Evolutionary conservation across 2,797 vertebrate genomes (phyloP), one percentile per base, ranked within the genome.

Genomic region (Sebastes cheni): DNA sequence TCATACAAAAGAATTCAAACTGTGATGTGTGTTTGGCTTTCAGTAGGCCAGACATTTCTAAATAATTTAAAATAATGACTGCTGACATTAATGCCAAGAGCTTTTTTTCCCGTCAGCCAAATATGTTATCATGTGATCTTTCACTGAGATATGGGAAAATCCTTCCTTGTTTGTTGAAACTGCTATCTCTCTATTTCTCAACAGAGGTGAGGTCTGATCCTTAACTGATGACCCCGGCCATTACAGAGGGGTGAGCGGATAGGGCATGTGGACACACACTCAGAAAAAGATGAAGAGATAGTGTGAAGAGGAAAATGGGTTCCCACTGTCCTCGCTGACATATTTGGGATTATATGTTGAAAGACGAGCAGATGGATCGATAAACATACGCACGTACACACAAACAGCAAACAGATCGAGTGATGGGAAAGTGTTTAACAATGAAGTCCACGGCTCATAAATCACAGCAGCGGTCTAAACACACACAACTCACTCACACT

Each of bases 211-310:
- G 58, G 79, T 78, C 78, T 77, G 83, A 88, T 86, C 75, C 80
- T 92, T 86, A 91, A 93, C 89, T 91, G 92, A 90, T 94, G 89
- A 95, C 92, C 91, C 82, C 32, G 46, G 67, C 78, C 71, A 79
- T 91, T 85, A 88, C 62, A 54, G 56, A 84, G 79, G 81, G 80
- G 81, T 2, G 56, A 87, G 77, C 16, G 3, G 75, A 16, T 60
- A 58, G 60, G 72, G 77, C 67, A 81, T 70, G 70, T 65, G 54
- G 60, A 79, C 42, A 77, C 79, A 83, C 46, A 77, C 23, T 85
- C 75, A 84, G 60, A 79, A 50, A 85, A 81, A 86, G 86, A 91
- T 90, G 61, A 82, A 66, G 76, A 76, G 87, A 93, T 91, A 93
- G 67, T 2, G 29, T 20, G 12, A 72, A 77, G 68, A 85, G 70